These are phyloP conservation scores for Psittacula echo DNA, from an alignment of 2,797 vertebrate genomes.

Conservation along the genomic window DNA sequence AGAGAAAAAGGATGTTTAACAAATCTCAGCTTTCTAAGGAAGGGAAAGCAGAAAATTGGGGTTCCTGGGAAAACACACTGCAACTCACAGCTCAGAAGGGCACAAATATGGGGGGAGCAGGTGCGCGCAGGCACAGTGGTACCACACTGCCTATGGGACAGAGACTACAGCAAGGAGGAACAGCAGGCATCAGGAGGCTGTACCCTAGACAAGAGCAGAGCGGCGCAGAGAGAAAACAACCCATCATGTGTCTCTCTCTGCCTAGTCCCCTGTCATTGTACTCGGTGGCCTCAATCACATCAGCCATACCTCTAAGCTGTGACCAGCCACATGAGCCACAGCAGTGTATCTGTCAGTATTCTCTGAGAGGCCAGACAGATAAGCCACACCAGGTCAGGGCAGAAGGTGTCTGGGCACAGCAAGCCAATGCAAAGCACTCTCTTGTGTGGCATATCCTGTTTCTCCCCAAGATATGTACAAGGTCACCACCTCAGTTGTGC, in stretches of 20 bases:
- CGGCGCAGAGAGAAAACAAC: neutral
- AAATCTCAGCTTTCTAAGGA: neutral
- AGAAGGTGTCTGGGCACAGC: neutral
- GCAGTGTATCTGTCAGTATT: neutral
- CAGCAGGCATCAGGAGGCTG: neutral
- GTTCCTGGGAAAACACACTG: neutral
- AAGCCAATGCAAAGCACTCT: neutral
- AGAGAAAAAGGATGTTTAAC: neutral
- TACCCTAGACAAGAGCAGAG: neutral
- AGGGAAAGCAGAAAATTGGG: neutral
- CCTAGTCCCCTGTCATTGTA: neutral
- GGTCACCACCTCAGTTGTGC: accelerated
- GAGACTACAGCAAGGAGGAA: neutral
- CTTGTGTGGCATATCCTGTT: constrained; percentile 26
- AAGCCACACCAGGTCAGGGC: neutral
- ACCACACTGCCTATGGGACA: neutral
- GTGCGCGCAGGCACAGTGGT: neutral
- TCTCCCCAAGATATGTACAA: neutral
- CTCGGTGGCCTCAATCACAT: accelerated
- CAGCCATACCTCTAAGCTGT: neutral
- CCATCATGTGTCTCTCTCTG: neutral
- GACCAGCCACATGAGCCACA: neutral
- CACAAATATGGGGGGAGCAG: neutral
- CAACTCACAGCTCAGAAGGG: neutral
- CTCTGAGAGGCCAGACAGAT: neutral